phyloP scores from a whole-genome alignment of 2,888 invertebrate species.

The Mesorhabditis spiculigera region DNA sequence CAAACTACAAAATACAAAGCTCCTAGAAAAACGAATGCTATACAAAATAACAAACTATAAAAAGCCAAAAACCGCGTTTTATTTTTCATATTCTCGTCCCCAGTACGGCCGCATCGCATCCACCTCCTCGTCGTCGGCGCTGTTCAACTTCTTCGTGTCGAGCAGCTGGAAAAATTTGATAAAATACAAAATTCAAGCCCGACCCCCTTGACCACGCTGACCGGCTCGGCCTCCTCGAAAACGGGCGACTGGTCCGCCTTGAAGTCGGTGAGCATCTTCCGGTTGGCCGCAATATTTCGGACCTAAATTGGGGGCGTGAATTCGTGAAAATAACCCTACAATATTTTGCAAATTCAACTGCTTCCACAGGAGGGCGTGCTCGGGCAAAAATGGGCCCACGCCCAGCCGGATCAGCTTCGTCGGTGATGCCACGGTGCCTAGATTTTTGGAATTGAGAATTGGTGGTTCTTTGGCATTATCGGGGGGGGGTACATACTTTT shows the following conservation, averaged over 20 bases:
- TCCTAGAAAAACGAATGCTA: too few relatives aligned
- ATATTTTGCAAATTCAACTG: conserved; percentile 77
- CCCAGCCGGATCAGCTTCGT: conserved; percentile 18
- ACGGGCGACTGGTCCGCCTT: not conserved
- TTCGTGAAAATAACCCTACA: conserved; percentile 19
- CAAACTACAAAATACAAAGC: too few relatives aligned
- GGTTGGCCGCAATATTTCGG: conserved; percentile 1
- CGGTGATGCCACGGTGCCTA: not conserved
- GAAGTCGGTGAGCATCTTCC: not conserved
- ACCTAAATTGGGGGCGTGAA: not conserved
- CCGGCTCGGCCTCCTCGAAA: not conserved
- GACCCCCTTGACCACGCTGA: not conserved
- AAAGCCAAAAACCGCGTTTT: too few relatives aligned
- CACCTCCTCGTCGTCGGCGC: conserved; percentile 21
- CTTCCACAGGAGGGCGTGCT: conserved; percentile 75
- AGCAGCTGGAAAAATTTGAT: not conserved
- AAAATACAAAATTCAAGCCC: not conserved
- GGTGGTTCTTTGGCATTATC: too few relatives aligned
- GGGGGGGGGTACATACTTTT: too few relatives aligned
- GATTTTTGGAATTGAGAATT: too few relatives aligned
- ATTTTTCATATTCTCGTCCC: conserved; percentile 27
- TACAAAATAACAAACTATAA: too few relatives aligned
- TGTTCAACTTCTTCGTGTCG: not conserved
- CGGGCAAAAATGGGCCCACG: conserved; percentile 74
- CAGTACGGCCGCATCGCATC: conserved; percentile 44